Evolutionary conservation across 2,888 invertebrate species (phyloP).

Genomic region (Celastrina argiolus): DNA sequence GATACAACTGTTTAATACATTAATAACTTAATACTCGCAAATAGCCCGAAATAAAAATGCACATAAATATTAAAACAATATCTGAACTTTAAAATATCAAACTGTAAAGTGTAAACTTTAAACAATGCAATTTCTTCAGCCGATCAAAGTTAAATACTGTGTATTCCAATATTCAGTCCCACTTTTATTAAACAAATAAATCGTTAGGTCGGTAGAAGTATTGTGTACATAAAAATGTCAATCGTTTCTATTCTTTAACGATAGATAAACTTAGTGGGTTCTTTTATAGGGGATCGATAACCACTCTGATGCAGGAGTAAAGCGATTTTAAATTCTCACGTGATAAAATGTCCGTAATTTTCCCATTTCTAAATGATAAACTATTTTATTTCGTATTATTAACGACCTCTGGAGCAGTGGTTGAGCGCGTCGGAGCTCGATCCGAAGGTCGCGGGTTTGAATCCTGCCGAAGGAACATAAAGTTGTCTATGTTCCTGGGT

Average conservation of each 20-base stretch:
- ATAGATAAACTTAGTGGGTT: conserved; percentile 17
- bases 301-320: background rate
- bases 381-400: background rate
- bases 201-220: conserved; percentile 3
- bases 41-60: too few relatives aligned
- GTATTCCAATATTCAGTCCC: conserved; percentile 7
- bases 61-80: too few relatives aligned
- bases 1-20: too few relatives aligned
- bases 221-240: conserved; percentile 14
- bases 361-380: background rate
- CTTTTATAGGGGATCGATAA: conserved; percentile 17
- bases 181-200: conserved; percentile 4
- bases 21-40: too few relatives aligned
- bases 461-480: too few relatives aligned
- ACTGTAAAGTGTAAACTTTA: background rate
- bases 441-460: too few relatives aligned
- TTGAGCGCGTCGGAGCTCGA: too few relatives aligned
- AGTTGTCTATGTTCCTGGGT: too few relatives aligned
- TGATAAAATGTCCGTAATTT: conserved; percentile 19
- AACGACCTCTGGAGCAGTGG: too few relatives aligned
- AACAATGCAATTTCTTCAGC: background rate
- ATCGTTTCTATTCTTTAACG: conserved; percentile 22
- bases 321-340: conserved; percentile 17
- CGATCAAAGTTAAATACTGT: background rate
- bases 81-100: background rate